Evolutionary conservation across 1,140 invertebrate genomes (phyloP).

Genomic region (Yoshiicerus persimilis): DNA sequence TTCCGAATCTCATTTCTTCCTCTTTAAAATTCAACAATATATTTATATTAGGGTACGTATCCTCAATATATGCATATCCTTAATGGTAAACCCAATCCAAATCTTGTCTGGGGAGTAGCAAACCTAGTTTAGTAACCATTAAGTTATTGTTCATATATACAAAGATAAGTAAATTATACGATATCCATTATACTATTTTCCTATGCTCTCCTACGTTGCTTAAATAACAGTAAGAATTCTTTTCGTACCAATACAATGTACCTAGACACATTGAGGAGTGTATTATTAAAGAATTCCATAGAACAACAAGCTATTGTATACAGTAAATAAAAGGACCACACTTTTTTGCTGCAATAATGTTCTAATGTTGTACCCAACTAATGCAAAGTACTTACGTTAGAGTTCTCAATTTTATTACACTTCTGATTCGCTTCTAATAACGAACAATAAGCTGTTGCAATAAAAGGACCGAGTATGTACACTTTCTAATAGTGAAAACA

Average conservation of each 20-base stretch:
- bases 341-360: background rate
- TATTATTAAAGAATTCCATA: background rate
- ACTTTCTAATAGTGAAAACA: background rate
- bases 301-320: background rate
- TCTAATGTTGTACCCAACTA: background rate
- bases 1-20: background rate
- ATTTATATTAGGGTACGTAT: no score
- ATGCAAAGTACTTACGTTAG: background rate
- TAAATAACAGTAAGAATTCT: background rate
- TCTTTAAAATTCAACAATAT: background rate
- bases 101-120: background rate
- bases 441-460: background rate
- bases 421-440: background rate
- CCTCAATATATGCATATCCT: background rate
- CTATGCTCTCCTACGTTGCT: background rate
- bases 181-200: background rate
- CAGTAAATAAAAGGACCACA: background rate
- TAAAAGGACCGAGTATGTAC: background rate
- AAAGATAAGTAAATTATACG: background rate
- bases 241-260: no score
- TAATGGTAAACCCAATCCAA: background rate
- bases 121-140: background rate
- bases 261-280: no score
- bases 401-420: background rate
- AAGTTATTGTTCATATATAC: background rate